Percentiles rank a stretch among this genome's conserved stretches.
Conservation (phyloP, 1,140 invertebrate species). For the fruit fly (Drosophila melanogaster) region Release_6_plus_ISO1_MT NT_033779.5:10973001-10973500, state of each 20-base stretch:
- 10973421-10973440: too few species aligned
- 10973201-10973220: conserved; percentile 48
- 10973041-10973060: neutral
- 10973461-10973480: neutral
- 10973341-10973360: neutral
- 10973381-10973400: too few species aligned
- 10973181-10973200: conserved; percentile 67
- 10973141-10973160: conserved; percentile 43
- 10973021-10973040: conserved; percentile 5
- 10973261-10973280: neutral
- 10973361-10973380: too few species aligned
- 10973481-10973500: neutral
- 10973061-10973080: conserved; percentile 12
- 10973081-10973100: conserved; percentile 14
- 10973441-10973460: conserved; percentile 12
- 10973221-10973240: neutral
- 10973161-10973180: conserved; percentile 65
- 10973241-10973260: neutral
- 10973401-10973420: too few species aligned
- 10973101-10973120: neutral
- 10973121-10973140: neutral
- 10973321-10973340: too few species aligned
- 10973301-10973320: neutral
- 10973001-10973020: neutral
- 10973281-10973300: neutral